Evolutionary conservation across 1,140 invertebrate species (phyloP).

Genomic region (Gerris buenoi): DNA sequence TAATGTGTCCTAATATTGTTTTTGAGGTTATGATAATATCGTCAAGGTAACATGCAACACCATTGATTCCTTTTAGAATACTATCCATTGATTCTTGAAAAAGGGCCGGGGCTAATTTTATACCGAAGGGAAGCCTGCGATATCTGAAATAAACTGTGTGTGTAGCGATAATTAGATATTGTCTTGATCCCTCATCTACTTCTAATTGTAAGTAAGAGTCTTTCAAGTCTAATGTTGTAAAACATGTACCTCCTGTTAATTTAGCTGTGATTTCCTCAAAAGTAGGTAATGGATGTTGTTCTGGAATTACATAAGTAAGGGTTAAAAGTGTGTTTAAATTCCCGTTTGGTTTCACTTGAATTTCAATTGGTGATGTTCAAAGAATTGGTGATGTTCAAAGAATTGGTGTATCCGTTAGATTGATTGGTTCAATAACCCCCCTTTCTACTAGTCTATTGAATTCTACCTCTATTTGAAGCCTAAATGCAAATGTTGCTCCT

Average conservation of each 20-base stretch:
- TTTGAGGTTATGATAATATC: neutral
- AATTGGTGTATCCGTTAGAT: neutral
- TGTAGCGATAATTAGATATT: neutral
- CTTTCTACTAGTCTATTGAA: neutral
- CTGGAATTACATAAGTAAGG: neutral
- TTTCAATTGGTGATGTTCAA: neutral
- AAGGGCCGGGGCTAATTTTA: neutral
- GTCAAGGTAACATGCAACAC: neutral
- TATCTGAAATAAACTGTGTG: neutral
- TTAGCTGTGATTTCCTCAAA: neutral
- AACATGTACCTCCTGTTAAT: neutral
- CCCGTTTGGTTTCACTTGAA: neutral
- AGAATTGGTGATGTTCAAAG: neutral
- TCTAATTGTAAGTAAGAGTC: neutral
- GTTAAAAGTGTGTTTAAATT: neutral
- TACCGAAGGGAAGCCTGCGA: neutral
- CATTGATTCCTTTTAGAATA: neutral
- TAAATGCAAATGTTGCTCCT: neutral
- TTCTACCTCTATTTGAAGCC: neutral
- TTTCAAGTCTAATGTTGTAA: neutral
- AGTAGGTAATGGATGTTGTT: neutral
- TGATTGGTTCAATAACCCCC: neutral
- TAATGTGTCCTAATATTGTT: neutral
- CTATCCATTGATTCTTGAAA: neutral
- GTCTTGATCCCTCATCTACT: neutral